phyloP scores from a whole-genome alignment of 2,113 vertebrate genomes.

The Lipophrys pholis region DNA sequence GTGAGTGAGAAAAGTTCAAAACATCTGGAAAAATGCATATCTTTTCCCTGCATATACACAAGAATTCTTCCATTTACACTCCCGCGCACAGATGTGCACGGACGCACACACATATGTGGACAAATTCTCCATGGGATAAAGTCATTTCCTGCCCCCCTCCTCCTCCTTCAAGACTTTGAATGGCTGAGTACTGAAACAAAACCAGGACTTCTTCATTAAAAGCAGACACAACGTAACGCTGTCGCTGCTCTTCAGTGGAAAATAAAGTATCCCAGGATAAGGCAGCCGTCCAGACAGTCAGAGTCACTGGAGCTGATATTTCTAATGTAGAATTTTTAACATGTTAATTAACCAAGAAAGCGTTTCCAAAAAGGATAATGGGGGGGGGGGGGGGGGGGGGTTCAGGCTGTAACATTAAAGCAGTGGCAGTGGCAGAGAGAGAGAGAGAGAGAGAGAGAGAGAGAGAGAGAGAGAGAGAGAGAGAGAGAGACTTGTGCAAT shows the following conservation, averaged over 20 bases:
- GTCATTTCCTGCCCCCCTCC: slow-evolving; percentile 79
- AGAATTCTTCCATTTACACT: slow-evolving; percentile 46
- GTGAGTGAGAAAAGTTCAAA: slow-evolving; percentile 22
- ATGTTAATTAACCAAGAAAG: neutral
- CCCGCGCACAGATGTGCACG: slow-evolving; percentile 5
- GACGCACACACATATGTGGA: slow-evolving; percentile 28
- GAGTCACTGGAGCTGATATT: slow-evolving; percentile 24
- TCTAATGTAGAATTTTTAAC: slow-evolving; percentile 4
- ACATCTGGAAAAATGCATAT: slow-evolving; percentile 74
- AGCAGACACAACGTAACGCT: slow-evolving; percentile 68
- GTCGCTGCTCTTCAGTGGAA: slow-evolving; percentile 44
- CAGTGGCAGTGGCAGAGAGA: neutral
- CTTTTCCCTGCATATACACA: slow-evolving; percentile 42
- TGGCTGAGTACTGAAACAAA: slow-evolving; percentile 69
- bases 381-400: too few species aligned
- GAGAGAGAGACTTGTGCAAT: slow-evolving; percentile 10
- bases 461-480: neutral
- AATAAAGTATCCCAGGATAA: slow-evolving; percentile 34
- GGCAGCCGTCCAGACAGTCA: neutral
- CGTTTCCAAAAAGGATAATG: too few species aligned
- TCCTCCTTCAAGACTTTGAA: slow-evolving; percentile 54
- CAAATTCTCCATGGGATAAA: slow-evolving; percentile 78
- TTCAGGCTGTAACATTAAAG: too few species aligned
- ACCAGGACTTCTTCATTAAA: slow-evolving; percentile 78
- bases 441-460: neutral